Evolutionary conservation across 2,888 invertebrate species (phyloP), one percentile per base, ranked within the genome.

Genomic region (Eudemis profundana): DNA sequence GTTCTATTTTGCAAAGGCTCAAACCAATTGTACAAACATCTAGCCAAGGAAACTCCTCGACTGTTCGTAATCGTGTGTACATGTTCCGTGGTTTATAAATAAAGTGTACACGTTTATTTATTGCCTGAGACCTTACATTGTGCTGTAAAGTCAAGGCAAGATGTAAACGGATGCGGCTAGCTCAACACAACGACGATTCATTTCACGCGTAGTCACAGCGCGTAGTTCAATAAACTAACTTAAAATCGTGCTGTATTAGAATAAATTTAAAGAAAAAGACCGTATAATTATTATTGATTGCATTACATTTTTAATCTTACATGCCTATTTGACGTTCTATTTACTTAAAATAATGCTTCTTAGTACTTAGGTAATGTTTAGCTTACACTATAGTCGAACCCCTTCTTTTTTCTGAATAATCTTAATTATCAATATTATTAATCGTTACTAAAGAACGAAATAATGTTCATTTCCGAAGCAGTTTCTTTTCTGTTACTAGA

Each of bases 1-100:
- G 54, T 63, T 38, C 21, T 10, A 44, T 42, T 64, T 57, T 27
- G 42, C 50, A 51, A 56, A 63, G 49, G 21, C 29, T 42, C 64
- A 29, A 53, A 65, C 38, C 64, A 65, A 42, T 59, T 65, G 65
- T 40, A 65, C 59, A 65, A 65, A 65, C 46, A 62, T 10, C 21
- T 2, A 38, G 15, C 46, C 65, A 60, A 60, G 65, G 53, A 53
- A 60, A 46, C 47, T 44, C 44, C 5, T 19, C 42, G 21, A 29
- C 36, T n/a, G 47, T 27, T 29, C 10, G 33, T 57, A 33, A 21
- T 44, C n/a, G 51, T 53, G 59, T 17, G 36, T 46, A 40, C 29
- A 57, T 33, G 53, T 65, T 65, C 53, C 46, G 60, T 59, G 27
- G 64, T 59, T 57, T 65, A 53, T 59, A 65, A 59, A 65, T 59